A percentile compares a stretch with the other conserved stretches of the same genome.
phyloP scores from a whole-genome alignment of 2,113 vertebrate species.

The Eleginops maclovinus region DNA sequence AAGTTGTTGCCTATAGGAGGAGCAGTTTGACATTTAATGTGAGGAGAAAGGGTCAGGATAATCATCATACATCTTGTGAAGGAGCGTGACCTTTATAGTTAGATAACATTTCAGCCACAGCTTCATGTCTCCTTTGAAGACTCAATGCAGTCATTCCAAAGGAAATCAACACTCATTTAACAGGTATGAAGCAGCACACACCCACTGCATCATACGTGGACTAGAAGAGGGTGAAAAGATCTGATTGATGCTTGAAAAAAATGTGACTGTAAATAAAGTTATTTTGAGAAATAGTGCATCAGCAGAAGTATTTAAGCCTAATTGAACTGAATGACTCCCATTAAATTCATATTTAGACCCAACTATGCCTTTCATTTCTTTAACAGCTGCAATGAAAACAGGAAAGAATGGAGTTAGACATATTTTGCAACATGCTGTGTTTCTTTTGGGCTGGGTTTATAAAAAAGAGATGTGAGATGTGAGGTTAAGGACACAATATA shows the following conservation, averaged over 20 bases:
- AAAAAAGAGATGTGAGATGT: background rate
- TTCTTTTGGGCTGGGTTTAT: background rate
- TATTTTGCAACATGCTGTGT: background rate
- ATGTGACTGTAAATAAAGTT: background rate
- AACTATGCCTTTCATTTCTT: constrained; percentile 24
- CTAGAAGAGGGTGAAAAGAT: constrained; percentile 41
- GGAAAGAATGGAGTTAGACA: constrained; percentile 46
- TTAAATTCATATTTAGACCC: constrained; percentile 24
- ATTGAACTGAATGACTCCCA: constrained; percentile 44
- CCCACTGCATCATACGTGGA: constrained; percentile 21
- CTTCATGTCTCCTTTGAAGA: constrained; percentile 23
- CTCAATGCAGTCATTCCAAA: constrained; percentile 49
- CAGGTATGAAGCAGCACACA: constrained; percentile 35
- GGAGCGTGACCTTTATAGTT: background rate
- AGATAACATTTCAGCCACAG: constrained; percentile 37
- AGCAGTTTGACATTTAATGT: constrained; percentile 38
- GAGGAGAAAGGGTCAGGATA: constrained; percentile 11
- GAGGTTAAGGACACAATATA: background rate
- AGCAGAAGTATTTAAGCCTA: constrained; percentile 23
- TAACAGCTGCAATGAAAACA: constrained; percentile 41
- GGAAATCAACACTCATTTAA: constrained; percentile 56
- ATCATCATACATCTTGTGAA: constrained; percentile 23
- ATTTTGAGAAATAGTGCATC: background rate
- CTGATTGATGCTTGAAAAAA: constrained; percentile 32
- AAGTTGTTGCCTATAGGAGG: constrained; percentile 33